These are phyloP conservation scores for Tetropium fuscum DNA, from an alignment of 2,888 invertebrate genomes.

Conservation along the genomic window DNA sequence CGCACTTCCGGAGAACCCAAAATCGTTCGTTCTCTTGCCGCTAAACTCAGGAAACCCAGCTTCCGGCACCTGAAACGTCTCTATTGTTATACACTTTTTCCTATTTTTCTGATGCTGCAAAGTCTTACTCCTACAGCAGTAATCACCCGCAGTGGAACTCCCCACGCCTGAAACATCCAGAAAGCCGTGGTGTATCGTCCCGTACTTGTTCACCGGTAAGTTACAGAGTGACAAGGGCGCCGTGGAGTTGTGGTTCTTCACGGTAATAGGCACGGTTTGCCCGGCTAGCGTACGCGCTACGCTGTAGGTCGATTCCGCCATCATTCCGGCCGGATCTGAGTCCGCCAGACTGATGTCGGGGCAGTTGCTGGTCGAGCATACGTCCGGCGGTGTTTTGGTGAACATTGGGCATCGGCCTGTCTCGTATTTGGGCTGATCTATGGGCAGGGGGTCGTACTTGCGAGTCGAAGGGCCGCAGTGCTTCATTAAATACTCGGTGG, in stretches of 20 bases:
- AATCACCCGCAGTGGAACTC: slow-evolving; percentile 61
- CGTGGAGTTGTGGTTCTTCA: slow-evolving; percentile 61
- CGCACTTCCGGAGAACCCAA: slow-evolving; percentile 62
- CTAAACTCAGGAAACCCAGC: slow-evolving; percentile 58
- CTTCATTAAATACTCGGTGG: slow-evolving; percentile 68
- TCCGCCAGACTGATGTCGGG: slow-evolving; percentile 53
- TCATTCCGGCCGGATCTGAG: slow-evolving; percentile 48
- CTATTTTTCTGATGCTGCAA: slow-evolving; percentile 58
- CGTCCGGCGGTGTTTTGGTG: slow-evolving; percentile 66
- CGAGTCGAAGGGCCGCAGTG: slow-evolving; percentile 50
- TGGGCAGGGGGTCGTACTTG: slow-evolving; percentile 56
- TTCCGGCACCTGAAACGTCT: slow-evolving; percentile 63
- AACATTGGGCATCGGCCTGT: slow-evolving; percentile 64
- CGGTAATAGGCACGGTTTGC: slow-evolving; percentile 66
- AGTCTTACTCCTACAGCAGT: slow-evolving; percentile 62
- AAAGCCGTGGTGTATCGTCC: slow-evolving; percentile 63
- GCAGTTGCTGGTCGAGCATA: slow-evolving; percentile 65
- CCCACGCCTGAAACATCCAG: slow-evolving; percentile 63
- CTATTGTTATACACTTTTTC: slow-evolving; percentile 64
- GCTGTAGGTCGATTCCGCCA: slow-evolving; percentile 33
- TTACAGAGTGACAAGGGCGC: slow-evolving; percentile 52
- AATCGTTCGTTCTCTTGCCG: slow-evolving; percentile 56
- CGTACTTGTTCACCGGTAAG: slow-evolving; percentile 57
- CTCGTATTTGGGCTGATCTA: slow-evolving; percentile 57
- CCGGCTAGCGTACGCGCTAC: slow-evolving; percentile 59